Evolutionary conservation across 2,797 vertebrate genomes (phyloP), one percentile per base, ranked within the genome.

Genomic region (Helicolenus hilgendorfi): DNA sequence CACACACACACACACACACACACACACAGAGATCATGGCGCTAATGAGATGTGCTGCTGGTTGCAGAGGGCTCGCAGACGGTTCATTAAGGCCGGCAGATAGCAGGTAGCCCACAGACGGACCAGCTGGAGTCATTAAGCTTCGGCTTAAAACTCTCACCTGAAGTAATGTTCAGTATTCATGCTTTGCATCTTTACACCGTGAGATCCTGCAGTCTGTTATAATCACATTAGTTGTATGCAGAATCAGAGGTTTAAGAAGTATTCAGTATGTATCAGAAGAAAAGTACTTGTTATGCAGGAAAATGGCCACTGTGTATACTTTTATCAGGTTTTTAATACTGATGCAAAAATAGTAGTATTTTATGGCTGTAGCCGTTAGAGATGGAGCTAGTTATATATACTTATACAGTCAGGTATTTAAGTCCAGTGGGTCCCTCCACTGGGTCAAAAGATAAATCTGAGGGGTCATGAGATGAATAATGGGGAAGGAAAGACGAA

Each of bases 11-110:
- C 45, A 69, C 77, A 86, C 56, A 72, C 84, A 55, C 86, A 18
- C 41, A 49, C 14, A 45, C 14, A 45, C 41, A 45, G 24, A n/a
- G 33, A 77, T 81, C 79, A 63, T 20, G 64, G 64, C 24, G 74
- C 81, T 95, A 95, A 95, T 92, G 92, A 95, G 92, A 91, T 80
- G 83, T 75, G 72, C 41, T 14, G 78, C 49, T 55, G 89, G 70
- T 29, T 63, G 55, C 84, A 75, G 27, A 83, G 80, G 82, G 60
- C 87, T 85, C 11, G 26, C 56, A 71, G 88, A 26, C 75, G 84
- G 90, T 91, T 95, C 83, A 92, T 96, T 95, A 94, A 81, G 33
- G 77, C 73, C 56, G 38, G 72, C 84, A 89, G 88, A 87, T 68
- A 89, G 91, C 83, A 81, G 91, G 79, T 53, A 74, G 29, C 69